Evolutionary conservation across 2,888 invertebrate genomes (phyloP).

Genomic region (Operophtera brumata): DNA sequence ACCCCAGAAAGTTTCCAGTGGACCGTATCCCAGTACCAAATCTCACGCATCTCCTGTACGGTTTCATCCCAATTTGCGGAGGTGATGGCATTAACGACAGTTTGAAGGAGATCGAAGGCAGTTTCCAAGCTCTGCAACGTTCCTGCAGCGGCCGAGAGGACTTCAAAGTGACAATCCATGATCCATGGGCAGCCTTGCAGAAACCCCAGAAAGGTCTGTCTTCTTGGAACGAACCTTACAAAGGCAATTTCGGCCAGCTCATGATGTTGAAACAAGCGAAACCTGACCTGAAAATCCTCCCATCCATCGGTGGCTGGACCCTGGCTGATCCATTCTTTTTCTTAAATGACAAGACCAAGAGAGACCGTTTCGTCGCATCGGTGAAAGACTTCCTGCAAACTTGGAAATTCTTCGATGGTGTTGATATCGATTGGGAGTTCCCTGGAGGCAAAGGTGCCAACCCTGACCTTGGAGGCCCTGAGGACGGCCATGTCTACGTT

Average conservation of each 20-base stretch:
- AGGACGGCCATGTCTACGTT: constrained; percentile 68
- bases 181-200: constrained; percentile 75
- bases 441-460: constrained; percentile 77
- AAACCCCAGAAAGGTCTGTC: constrained; percentile 73
- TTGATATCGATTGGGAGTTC: constrained; percentile 77
- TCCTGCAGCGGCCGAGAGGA: constrained; percentile 75
- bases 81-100: constrained; percentile 77
- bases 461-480: constrained; percentile 67
- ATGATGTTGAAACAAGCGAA: constrained; percentile 74
- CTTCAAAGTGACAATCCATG: constrained; percentile 74
- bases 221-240: constrained; percentile 77
- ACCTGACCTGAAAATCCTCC: constrained; percentile 71
- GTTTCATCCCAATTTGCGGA: constrained; percentile 75
- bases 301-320: constrained; percentile 75
- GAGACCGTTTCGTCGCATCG: constrained; percentile 67
- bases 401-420: constrained; percentile 77
- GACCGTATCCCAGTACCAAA: constrained; percentile 70
- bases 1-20: constrained; percentile 73
- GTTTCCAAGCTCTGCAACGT: constrained; percentile 73
- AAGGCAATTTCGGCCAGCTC: constrained; percentile 74
- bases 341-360: constrained; percentile 65
- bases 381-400: constrained; percentile 73
- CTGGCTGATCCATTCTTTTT: constrained; percentile 76
- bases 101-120: constrained; percentile 75
- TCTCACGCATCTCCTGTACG: constrained; percentile 70